These are phyloP conservation scores for Zeuzera pyrina DNA, from an alignment of 2,888 invertebrate species.

Conservation along the genomic window DNA sequence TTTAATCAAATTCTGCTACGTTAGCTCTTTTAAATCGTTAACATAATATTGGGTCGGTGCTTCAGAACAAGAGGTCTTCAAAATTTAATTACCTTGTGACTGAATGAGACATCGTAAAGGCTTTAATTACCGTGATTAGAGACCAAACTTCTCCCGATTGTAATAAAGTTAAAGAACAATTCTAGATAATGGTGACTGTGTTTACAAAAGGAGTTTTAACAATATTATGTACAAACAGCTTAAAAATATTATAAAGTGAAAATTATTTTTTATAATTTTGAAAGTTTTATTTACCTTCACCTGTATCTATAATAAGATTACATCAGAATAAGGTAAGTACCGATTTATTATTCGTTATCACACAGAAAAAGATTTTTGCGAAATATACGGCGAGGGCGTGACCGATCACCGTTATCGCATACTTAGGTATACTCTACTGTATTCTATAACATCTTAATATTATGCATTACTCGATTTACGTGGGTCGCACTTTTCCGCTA, in stretches of 20 bases:
- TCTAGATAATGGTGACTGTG: no score
- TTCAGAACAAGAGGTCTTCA: constrained; percentile 22
- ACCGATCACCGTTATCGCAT: constrained; percentile 8
- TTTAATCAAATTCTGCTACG: constrained; percentile 17
- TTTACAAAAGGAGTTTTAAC: no score
- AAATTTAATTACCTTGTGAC: constrained; percentile 28
- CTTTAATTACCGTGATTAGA: constrained; percentile 27
- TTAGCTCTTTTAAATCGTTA: constrained; percentile 22
- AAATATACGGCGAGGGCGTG: constrained; percentile 13
- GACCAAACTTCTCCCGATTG: constrained; percentile 5
- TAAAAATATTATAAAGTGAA: neutral
- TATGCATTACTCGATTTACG: constrained; percentile 1
- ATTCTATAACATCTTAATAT: constrained; percentile 1
- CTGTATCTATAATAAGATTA: no score
- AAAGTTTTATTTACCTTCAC: neutral
- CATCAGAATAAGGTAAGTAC: neutral
- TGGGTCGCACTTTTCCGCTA: neutral
- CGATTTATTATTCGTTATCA: constrained; percentile 7
- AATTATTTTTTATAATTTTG: neutral
- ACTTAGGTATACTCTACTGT: no score
- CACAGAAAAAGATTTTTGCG: neutral
- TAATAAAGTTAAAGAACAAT: no score
- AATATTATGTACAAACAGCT: no score
- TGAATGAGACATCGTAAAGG: constrained; percentile 25
- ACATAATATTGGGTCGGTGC: constrained; percentile 22